phyloP scores from a whole-genome alignment of 2,113 vertebrate species.

The Callionymus lyra region DNA sequence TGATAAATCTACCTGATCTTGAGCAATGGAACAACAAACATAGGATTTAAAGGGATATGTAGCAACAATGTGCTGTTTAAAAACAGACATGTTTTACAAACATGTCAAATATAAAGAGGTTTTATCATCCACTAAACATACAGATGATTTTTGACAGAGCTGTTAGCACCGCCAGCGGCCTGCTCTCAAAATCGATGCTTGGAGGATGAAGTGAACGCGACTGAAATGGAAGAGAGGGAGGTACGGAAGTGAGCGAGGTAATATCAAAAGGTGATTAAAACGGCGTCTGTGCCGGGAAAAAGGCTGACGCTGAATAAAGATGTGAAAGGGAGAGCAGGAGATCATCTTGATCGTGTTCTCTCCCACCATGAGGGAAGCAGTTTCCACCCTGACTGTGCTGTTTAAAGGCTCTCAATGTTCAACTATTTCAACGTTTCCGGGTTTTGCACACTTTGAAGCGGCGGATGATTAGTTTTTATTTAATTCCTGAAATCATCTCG shows the following conservation, averaged over 20 bases:
- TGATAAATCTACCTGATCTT: no score
- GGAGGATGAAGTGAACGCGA: slow-evolving; percentile 30
- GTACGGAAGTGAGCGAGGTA: slow-evolving; percentile 2
- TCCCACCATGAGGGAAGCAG: no score
- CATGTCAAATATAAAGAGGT: slow-evolving; percentile 8
- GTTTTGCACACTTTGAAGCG: no score
- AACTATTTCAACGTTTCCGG: not conserved
- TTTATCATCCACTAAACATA: slow-evolving; percentile 37
- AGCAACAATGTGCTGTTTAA: no score
- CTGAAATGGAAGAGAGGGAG: slow-evolving; percentile 5
- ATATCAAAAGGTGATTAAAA: slow-evolving; percentile 39
- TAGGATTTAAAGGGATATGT: no score
- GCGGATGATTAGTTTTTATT: no score
- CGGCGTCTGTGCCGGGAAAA: slow-evolving; percentile 21
- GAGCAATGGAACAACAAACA: no score
- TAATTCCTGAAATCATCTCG: slow-evolving; percentile 12
- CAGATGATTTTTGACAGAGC: slow-evolving; percentile 30
- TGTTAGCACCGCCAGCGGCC: slow-evolving; percentile 10
- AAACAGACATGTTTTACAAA: slow-evolving; percentile 32
- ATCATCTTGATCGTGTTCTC: no score
- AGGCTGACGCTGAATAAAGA: slow-evolving; percentile 10
- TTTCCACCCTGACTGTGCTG: not conserved
- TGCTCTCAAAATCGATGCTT: slow-evolving; percentile 27
- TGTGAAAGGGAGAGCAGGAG: not conserved
- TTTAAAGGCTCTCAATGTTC: slow-evolving; percentile 2